Evolutionary conservation across 2,797 vertebrate genomes (phyloP).

Genomic region (Myotis vivesi): DNA sequence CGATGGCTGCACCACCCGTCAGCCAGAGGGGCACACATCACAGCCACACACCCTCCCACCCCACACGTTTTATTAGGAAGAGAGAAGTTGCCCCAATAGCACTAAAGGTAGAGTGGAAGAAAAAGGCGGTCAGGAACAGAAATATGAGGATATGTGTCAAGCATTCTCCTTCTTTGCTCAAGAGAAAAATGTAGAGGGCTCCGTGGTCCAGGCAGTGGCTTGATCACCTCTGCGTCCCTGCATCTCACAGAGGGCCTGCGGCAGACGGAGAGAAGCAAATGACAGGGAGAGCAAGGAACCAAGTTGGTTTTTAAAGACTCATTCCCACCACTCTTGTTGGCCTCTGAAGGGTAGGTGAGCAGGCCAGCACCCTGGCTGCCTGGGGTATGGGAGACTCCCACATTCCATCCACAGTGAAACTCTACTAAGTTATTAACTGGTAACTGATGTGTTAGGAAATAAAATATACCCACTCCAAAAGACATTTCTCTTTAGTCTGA

Average conservation of each 20-base stretch:
- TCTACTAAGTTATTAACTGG: neutral
- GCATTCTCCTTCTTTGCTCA: neutral
- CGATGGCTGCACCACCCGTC: too few relatives aligned
- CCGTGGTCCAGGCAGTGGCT: neutral
- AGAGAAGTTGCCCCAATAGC: neutral
- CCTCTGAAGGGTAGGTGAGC: neutral
- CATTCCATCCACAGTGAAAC: neutral
- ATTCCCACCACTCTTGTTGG: neutral
- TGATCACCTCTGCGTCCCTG: neutral
- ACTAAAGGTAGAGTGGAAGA: neutral
- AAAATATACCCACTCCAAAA: neutral
- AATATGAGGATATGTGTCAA: neutral
- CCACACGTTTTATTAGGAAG: neutral
- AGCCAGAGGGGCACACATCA: too few relatives aligned
- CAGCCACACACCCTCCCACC: neutral
- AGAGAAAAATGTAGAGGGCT: neutral
- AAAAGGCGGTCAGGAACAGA: neutral
- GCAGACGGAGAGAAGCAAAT: neutral
- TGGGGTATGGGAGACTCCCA: neutral
- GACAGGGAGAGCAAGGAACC: neutral
- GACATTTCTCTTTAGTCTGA: neutral
- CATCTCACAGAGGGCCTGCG: neutral
- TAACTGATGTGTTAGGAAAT: neutral
- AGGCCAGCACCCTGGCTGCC: neutral
- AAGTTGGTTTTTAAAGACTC: neutral